Conservation (phyloP, 2,888 invertebrate genomes). For the Acleris literana region DNA sequence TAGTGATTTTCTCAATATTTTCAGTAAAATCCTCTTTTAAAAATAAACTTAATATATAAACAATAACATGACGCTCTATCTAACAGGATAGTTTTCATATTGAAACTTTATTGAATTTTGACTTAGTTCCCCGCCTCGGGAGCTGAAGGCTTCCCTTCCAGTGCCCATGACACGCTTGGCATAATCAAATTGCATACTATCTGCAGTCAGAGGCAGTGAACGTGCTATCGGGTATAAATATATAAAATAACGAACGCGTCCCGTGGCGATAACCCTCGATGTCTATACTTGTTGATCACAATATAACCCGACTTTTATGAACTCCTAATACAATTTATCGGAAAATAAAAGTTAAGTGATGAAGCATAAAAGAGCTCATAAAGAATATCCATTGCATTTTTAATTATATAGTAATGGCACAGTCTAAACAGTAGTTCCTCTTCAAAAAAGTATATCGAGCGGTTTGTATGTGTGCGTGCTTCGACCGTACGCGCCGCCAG, state of each 20-base stretch:
- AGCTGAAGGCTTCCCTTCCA: not conserved
- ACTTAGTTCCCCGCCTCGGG: constrained; percentile 7
- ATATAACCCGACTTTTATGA: not conserved
- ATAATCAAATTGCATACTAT: too few relatives aligned
- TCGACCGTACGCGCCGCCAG: too few relatives aligned
- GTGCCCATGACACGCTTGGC: too few relatives aligned
- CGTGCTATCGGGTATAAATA: not conserved
- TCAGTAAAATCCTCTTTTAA: too few relatives aligned
- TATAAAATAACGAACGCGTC: not conserved
- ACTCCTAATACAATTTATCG: not conserved
- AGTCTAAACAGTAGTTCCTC: too few relatives aligned
- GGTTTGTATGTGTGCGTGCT: too few relatives aligned
- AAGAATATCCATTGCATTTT: too few relatives aligned
- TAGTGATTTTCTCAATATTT: too few relatives aligned
- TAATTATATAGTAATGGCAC: too few relatives aligned
- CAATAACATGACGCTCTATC: constrained; percentile 4
- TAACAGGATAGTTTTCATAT: constrained; percentile 3
- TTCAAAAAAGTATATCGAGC: too few relatives aligned
- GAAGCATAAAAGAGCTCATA: not conserved
- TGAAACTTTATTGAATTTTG: constrained; percentile 13
- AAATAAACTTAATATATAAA: not conserved
- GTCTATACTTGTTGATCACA: constrained; percentile 2
- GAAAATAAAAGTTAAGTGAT: not conserved
- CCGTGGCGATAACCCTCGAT: not conserved
- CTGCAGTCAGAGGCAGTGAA: too few relatives aligned